Base-by-base conservation (phyloP, 2,888 invertebrate species). In the Cheilosia vernalis region DNA sequence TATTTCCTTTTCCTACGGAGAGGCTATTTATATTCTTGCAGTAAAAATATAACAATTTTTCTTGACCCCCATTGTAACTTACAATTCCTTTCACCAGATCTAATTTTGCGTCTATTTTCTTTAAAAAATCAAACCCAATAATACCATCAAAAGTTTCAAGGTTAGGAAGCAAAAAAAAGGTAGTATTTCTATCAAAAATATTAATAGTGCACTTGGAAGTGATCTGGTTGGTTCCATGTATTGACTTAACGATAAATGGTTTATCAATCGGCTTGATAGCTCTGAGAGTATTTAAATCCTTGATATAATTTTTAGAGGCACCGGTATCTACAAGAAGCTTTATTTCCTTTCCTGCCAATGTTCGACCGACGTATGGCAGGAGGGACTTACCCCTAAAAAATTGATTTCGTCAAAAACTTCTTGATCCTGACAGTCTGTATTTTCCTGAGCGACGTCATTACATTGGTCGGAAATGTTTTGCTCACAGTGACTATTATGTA, bases 121-220 rank as follows among this genome's bases (percentile, higher is more conserved):
- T 81, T 0, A 84, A 55, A 66, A 87, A 86, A 33, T 58, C 69
- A 53, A 78, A 87, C 0, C 86, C 87, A 5, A 86, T 64, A 5
- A 87, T 87, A 4, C 80, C 80, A 47, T 87, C 80, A 9, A 87
- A 84, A 6, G 64, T 58, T 69, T 69, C 60, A 4, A 85, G 49
- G n/a, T 42, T 85, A 19, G 82, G 42, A 2, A 85, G 44, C 4
- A 87, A 30, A 58, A 64, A 87, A 63, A 85, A 85, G 4, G 47
- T 74, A 24, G 76, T 64, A 19, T 77, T 82, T 27, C 40, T 83
- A 40, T 74, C 60, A 24, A 76, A 78, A 19, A 87, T 33, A 19
- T 80, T 78, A n/a, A 82, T 17, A 21, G 61, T 13, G n/a, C 61
- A 69, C 21, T 51, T 76, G 4, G 58, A 60, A 0, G 4, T 60